phyloP scores from a whole-genome alignment of 2,888 invertebrate species.

The Carabus problematicus region DNA sequence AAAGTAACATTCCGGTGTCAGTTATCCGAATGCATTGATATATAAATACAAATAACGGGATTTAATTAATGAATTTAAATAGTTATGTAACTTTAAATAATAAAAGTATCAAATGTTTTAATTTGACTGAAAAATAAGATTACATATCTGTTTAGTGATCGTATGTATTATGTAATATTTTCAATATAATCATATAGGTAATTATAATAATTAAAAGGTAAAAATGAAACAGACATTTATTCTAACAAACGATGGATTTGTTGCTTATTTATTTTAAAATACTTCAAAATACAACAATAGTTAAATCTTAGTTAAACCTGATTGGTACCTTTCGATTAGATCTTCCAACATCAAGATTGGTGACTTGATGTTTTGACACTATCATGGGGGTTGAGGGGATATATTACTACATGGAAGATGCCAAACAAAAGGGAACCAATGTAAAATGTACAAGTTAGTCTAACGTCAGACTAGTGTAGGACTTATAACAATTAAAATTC shows the following conservation, averaged over 20 bases:
- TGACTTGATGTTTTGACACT: no score
- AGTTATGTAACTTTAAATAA: no score
- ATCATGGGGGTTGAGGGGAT: neutral
- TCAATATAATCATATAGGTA: neutral
- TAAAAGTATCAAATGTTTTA: no score
- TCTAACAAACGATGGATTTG: constrained; percentile 8
- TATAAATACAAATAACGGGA: no score
- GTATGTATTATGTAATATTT: no score
- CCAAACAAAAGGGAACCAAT: constrained; percentile 21
- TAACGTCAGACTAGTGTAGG: constrained; percentile 38
- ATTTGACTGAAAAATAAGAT: no score
- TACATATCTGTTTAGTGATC: neutral
- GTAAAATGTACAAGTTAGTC: constrained; percentile 41
- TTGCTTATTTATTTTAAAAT: constrained; percentile 34
- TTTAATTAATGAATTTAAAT: no score
- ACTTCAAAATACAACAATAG: constrained; percentile 40
- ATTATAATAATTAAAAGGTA: neutral
- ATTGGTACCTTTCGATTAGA: constrained; percentile 19
- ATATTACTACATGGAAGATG: constrained; percentile 13
- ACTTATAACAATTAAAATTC: constrained; percentile 37
- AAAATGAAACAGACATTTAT: constrained; percentile 13
- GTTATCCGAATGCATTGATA: no score
- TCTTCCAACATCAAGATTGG: constrained; percentile 20
- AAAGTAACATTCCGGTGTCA: no score
- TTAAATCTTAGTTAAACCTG: constrained; percentile 30